These are phyloP conservation scores for Lytechinus variegatus DNA, from an alignment of 35 echinoderm and acorn worm species.

Conservation along the genomic window DNA sequence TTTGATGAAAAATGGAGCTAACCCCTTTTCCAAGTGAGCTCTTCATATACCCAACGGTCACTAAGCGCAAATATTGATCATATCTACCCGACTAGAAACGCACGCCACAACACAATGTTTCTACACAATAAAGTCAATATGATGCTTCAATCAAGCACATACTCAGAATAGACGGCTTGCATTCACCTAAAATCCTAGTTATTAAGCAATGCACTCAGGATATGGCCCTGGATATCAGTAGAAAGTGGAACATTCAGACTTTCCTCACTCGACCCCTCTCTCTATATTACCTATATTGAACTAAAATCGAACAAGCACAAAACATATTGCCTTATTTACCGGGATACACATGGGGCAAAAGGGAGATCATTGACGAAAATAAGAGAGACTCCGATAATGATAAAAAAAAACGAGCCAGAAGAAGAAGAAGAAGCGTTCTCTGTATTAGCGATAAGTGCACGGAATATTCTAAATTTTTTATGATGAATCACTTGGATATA, in stretches of 20 bases:
- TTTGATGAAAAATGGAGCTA: too few species aligned
- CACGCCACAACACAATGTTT: too few species aligned
- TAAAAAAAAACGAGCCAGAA: background rate
- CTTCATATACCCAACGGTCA: too few species aligned
- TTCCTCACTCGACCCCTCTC: background rate
- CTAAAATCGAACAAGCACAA: background rate
- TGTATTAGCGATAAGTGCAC: background rate
- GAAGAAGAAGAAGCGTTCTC: background rate
- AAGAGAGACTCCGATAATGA: background rate
- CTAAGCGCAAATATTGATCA: too few species aligned
- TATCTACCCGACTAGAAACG: too few species aligned
- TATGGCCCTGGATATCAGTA: background rate
- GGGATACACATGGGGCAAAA: background rate
- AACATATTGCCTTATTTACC: background rate
- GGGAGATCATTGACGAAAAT: background rate
- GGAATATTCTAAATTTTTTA: background rate
- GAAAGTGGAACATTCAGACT: background rate
- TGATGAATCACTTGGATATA: background rate
- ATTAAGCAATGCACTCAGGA: background rate
- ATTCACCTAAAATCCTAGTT: too few species aligned
- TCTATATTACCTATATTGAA: background rate
- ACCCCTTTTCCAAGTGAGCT: too few species aligned
- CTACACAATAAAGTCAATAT: too few species aligned
- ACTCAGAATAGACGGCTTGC: too few species aligned
- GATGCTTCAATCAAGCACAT: too few species aligned